phyloP scores from a whole-genome alignment of 2,113 vertebrate species.

The Epinephelus fuscoguttatus region DNA sequence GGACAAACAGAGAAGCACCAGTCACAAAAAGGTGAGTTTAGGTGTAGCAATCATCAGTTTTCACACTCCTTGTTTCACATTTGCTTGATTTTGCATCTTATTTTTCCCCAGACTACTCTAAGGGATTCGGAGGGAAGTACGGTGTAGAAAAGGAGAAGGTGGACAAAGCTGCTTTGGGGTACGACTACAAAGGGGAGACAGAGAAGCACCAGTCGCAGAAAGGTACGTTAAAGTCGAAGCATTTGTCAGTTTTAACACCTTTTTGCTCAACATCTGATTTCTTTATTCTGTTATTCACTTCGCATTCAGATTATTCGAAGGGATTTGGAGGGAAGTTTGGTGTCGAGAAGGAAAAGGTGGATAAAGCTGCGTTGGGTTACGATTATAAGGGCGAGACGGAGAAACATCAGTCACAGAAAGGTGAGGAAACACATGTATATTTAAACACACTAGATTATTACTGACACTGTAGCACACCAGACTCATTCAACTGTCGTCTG shows the following conservation, averaged over 20 bases:
- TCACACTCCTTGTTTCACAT: background rate
- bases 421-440: constrained; percentile 62
- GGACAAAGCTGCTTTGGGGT: constrained; percentile 91
- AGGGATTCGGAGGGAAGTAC: constrained; percentile 92
- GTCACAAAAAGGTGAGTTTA: constrained; percentile 81
- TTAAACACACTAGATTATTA: background rate
- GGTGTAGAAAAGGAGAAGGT: constrained; percentile 90
- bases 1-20: constrained; percentile 82
- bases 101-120: constrained; percentile 86
- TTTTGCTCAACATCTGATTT: background rate
- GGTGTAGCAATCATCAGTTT: background rate
- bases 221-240: constrained; percentile 74
- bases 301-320: constrained; percentile 87
- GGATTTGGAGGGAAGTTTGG: constrained; percentile 95
- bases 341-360: constrained; percentile 90
- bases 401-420: constrained; percentile 93
- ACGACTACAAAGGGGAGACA: constrained; percentile 90
- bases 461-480: background rate
- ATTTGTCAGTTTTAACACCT: background rate
- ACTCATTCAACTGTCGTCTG: constrained; percentile 19
- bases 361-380: constrained; percentile 91
- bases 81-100: background rate
- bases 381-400: constrained; percentile 91
- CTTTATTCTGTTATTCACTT: background rate
- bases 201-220: constrained; percentile 93